Evolutionary conservation across 2,797 vertebrate species (phyloP), one percentile per base, ranked within the genome.

Genomic region (Argyrosomus regius): DNA sequence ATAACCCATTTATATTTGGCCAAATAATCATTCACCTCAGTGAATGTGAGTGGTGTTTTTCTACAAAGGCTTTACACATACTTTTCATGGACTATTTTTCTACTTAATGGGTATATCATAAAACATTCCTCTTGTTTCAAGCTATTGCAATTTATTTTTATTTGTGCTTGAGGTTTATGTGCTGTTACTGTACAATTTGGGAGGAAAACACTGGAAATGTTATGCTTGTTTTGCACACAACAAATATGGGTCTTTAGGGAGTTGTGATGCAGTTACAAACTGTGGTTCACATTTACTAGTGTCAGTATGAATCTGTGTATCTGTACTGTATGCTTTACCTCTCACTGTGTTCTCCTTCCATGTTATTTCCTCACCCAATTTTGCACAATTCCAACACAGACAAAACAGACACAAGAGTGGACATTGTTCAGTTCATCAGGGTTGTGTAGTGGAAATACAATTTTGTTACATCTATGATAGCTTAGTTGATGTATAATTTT

Each of bases 221-320:
- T 72, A 61, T 85, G 83, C 84, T 86, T 74, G 56, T 90, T 86
- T 89, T 89, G 81, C 87, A 89, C 85, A 87, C 52, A 63, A 17
- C 52, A 71, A 20, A 78, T 26, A 22, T 54, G 48, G 77, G 72
- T 80, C 31, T 78, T 72, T 41, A n/a, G 60, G 75, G 65, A 62
- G 28, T 65, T 85, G 65, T 72, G 13, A 60, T 76, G 59, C 24
- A 17, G 31, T 80, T 56, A 22, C 26, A 77, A 43, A 52, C 9
- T 66, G 54, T 60, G 14, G 35, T 75, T 75, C 26, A 22, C 28
- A 61, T 88, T 61, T 67, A 22, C 50, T 78, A 52, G 13, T 72
- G 22, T 78, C 18, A 9, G 39, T 61, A 48, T 31, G 31, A 70
- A 65, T 74, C 24, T 65, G 3, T 24, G 4, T 17, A 50, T 54